Evolutionary conservation across 1,140 invertebrate genomes (phyloP), one percentile per base, ranked within the genome.

Genomic region (Sinella curviseta): DNA sequence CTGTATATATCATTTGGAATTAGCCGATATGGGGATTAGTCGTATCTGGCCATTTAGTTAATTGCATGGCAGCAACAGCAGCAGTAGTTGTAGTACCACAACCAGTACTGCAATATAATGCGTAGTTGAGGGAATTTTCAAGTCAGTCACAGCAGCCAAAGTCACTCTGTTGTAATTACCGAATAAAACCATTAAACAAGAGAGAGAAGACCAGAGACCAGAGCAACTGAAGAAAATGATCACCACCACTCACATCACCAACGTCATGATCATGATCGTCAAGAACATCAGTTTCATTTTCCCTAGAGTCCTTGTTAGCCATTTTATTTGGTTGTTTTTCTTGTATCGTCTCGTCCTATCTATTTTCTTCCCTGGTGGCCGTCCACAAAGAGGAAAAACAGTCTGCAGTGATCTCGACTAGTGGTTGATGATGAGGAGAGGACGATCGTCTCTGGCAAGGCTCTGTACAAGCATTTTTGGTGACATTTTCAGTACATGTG

Each of bases 61-160:
- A 82, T 82, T 82, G 82, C 82, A 79, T 79, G 78, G 82, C 80
- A 82, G n/a, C n/a, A n/a, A n/a, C n/a, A n/a, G n/a, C n/a, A n/a
- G n/a, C n/a, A n/a, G n/a, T n/a, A n/a, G n/a, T n/a, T n/a, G n/a
- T n/a, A n/a, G n/a, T n/a, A n/a, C n/a, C n/a, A n/a, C n/a, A n/a
- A n/a, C n/a, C n/a, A n/a, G n/a, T n/a, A n/a, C n/a, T n/a, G n/a
- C n/a, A n/a, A n/a, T n/a, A n/a, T n/a, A n/a, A n/a, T n/a, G n/a
- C n/a, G n/a, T n/a, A n/a, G 78, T 80, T 81, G 12, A 30, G 31
- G 14, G 65, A 30, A 30, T 33, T 4, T 8, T 30, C 26, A 70
- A 70, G 65, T 70, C 65, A 70, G 28, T 60, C 55, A 60, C 24
- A n/a, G n/a, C n/a, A n/a, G n/a, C 17, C 39, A 48, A 17, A 48